Percentiles rank a stretch among this genome's conserved stretches.
These are phyloP conservation scores for Orchestes rusci DNA, from an alignment of 2,888 invertebrate genomes.

Conservation along the genomic window DNA sequence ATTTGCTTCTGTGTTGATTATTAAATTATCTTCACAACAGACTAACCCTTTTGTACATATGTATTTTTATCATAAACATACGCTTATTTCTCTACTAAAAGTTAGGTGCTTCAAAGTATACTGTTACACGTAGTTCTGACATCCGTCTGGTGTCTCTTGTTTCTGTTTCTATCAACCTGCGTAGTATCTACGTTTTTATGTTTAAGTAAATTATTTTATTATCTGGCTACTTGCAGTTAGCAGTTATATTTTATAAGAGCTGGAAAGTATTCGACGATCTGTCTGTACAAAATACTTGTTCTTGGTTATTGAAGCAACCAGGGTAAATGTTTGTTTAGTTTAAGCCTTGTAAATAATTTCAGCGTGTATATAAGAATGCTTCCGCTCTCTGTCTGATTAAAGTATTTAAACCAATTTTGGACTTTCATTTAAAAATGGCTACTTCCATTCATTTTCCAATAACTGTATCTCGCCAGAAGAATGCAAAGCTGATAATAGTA, in stretches of 20 bases:
- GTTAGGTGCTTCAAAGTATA: conserved; percentile 29
- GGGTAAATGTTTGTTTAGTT: conserved; percentile 15
- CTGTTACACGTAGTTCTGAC: conserved; percentile 2
- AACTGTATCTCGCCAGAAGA: too few species aligned
- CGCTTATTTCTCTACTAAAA: conserved; percentile 30
- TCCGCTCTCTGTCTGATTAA: conserved; percentile 22
- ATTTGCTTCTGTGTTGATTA: too few species aligned
- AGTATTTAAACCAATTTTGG: too few species aligned
- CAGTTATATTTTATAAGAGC: conserved; percentile 1
- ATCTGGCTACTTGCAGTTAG: neutral
- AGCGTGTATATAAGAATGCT: conserved; percentile 23
- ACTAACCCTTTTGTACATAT: too few species aligned
- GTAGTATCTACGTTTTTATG: conserved; percentile 19
- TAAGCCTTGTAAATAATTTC: conserved; percentile 22
- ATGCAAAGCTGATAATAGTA: too few species aligned
- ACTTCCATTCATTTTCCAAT: too few species aligned
- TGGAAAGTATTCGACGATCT: conserved; percentile 18
- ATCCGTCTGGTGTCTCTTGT: conserved; percentile 4
- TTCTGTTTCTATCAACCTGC: conserved; percentile 11
- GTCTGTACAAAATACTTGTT: conserved; percentile 4
- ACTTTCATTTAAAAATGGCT: too few species aligned
- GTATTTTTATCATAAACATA: too few species aligned
- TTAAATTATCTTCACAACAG: too few species aligned
- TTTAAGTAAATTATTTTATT: neutral
- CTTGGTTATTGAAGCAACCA: conserved; percentile 11